These are phyloP conservation scores for Erinaceus europaeus DNA, from an alignment of 2,113 vertebrate species.

Conservation along the genomic window DNA sequence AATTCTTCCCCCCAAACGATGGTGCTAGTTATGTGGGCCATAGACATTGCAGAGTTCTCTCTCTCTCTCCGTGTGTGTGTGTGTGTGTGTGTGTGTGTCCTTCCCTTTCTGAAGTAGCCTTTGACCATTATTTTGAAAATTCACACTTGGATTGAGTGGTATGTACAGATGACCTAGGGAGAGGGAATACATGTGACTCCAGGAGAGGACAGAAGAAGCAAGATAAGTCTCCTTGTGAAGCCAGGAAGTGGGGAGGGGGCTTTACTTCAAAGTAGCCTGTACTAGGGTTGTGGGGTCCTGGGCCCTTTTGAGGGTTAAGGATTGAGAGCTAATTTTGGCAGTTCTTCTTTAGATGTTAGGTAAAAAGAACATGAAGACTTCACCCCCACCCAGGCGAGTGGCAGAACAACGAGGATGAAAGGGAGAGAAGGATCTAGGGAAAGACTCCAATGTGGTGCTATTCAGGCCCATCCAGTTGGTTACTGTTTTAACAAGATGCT, in stretches of 20 bases:
- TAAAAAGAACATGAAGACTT: not conserved
- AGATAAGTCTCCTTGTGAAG: accelerated
- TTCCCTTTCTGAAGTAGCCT: not conserved
- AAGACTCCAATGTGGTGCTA: not conserved
- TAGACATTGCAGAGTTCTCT: too few species aligned
- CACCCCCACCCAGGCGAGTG: accelerated
- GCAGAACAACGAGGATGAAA: not conserved
- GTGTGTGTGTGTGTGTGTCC: too few species aligned
- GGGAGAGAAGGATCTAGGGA: too few species aligned
- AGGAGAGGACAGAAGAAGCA: not conserved
- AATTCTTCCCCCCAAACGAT: too few species aligned
- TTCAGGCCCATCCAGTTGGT: not conserved
- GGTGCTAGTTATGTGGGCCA: too few species aligned
- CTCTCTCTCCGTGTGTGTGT: not conserved
- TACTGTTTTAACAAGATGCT: not conserved
- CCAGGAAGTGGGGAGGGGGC: not conserved
- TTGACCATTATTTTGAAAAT: not conserved
- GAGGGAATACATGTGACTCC: not conserved
- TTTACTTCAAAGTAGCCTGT: not conserved
- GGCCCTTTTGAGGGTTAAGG: not conserved
- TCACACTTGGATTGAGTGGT: not conserved
- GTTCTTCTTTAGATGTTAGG: not conserved
- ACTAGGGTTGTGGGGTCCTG: not conserved
- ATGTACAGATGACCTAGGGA: accelerated
- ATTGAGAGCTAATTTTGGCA: not conserved